phyloP scores from a whole-genome alignment of 92 coral and sea anemone species.

The Umimayanthus kanabou region DNA sequence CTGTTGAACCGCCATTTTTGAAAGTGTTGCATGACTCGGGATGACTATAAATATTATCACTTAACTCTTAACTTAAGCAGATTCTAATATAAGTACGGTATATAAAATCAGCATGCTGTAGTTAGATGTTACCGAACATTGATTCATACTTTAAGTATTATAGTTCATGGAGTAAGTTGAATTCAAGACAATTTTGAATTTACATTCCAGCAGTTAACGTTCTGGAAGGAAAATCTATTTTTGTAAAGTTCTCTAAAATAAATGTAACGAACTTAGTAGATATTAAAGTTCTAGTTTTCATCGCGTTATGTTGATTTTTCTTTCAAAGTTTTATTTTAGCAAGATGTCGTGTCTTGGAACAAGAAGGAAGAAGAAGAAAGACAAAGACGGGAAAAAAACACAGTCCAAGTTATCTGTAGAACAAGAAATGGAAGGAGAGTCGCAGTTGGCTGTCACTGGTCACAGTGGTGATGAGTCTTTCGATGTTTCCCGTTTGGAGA shows the following conservation, averaged over 20 bases:
- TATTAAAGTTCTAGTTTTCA: too few relatives aligned
- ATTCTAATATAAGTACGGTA: too few relatives aligned
- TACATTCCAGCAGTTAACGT: too few relatives aligned
- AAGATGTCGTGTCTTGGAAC: slow-evolving; percentile 31
- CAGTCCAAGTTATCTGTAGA: neutral
- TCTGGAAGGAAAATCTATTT: too few relatives aligned
- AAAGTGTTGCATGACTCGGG: too few relatives aligned
- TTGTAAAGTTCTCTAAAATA: too few relatives aligned
- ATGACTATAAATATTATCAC: too few relatives aligned
- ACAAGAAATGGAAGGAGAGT: neutral
- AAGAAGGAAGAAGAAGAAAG: slow-evolving; percentile 18
- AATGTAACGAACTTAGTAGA: too few relatives aligned
- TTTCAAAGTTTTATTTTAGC: neutral
- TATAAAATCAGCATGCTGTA: neutral
- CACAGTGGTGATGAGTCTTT: neutral
- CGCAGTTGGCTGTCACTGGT: neutral
- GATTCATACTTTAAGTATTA: neutral
- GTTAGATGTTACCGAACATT: neutral
- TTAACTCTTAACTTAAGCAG: too few relatives aligned
- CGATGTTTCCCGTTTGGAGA: slow-evolving; percentile 23
- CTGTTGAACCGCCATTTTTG: neutral
- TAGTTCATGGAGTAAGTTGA: neutral
- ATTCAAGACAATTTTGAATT: too few relatives aligned
- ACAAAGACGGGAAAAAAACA: neutral
- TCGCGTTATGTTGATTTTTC: neutral